These are phyloP conservation scores for Eulacestoma nigropectus DNA, from an alignment of 2,113 vertebrate genomes.

Conservation along the genomic window DNA sequence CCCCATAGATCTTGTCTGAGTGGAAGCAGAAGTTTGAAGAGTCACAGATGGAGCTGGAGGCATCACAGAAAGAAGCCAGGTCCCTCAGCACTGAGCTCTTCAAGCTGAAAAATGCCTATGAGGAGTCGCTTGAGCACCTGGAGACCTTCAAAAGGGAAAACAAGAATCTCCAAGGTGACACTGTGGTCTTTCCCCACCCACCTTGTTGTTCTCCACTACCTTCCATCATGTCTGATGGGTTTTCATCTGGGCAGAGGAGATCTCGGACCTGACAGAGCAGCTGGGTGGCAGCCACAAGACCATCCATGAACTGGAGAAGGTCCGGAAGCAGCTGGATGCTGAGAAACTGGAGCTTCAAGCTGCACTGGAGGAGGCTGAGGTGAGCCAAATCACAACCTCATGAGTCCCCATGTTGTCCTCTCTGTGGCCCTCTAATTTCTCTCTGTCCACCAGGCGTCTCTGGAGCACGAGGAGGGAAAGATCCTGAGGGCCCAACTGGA, in stretches of 20 bases:
- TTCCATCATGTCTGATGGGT: fast-evolving
- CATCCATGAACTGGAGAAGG: constrained; percentile 86
- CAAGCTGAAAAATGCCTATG: constrained; percentile 90
- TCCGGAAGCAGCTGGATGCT: constrained; percentile 83
- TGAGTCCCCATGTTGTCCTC: too few species aligned
- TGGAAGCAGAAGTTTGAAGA: constrained; percentile 96
- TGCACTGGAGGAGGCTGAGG: constrained; percentile 88
- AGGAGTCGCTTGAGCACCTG: constrained; percentile 86
- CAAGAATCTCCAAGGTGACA: constrained; percentile 77
- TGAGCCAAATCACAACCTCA: not conserved
- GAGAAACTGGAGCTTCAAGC: constrained; percentile 88
- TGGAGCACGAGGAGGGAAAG: constrained; percentile 92
- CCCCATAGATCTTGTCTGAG: constrained; percentile 73
- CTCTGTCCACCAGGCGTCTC: constrained; percentile 70
- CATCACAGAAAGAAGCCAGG: constrained; percentile 88
- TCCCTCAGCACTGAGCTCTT: constrained; percentile 89
- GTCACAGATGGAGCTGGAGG: constrained; percentile 85
- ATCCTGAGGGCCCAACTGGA: constrained; percentile 90
- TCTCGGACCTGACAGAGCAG: constrained; percentile 88
- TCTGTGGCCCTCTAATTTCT: not conserved
- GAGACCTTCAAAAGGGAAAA: constrained; percentile 78
- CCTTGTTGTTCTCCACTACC: fast-evolving
- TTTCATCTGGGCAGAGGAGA: constrained; percentile 71
- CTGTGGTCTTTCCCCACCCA: fast-evolving
- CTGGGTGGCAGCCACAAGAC: constrained; percentile 81